A percentile compares a stretch with the other conserved stretches of the same genome.
phyloP scores from a whole-genome alignment of 2,888 invertebrate genomes.

The Sarcophaga carnaria region DNA sequence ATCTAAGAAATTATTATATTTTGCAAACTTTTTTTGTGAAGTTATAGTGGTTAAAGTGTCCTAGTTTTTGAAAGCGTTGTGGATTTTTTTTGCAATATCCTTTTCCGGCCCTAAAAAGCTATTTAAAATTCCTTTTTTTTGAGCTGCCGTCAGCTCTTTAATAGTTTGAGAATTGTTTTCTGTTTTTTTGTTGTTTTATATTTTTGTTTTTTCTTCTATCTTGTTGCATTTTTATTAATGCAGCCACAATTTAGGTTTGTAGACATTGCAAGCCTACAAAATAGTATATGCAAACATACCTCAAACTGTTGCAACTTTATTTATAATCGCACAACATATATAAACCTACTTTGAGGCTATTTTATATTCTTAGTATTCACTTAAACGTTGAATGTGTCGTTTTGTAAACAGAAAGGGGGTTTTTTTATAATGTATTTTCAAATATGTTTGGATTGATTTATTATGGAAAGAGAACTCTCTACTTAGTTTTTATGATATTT shows the following conservation, averaged over 20 bases:
- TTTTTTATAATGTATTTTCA: background rate
- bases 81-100: slow-evolving; percentile 44
- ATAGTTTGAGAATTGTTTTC: background rate
- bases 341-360: background rate
- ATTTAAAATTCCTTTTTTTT: slow-evolving; percentile 5
- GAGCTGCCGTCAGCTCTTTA: background rate
- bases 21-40: background rate
- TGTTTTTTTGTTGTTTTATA: too few relatives aligned
- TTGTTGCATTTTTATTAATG: background rate
- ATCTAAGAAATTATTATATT: slow-evolving; percentile 7
- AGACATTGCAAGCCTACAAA: background rate
- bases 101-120: slow-evolving; percentile 42
- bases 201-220: slow-evolving; percentile 3
- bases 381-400: background rate
- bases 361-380: background rate
- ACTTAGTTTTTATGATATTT: too few relatives aligned
- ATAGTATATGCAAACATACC: background rate
- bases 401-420: background rate
- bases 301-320: background rate
- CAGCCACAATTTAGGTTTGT: background rate
- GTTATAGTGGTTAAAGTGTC: slow-evolving; percentile 29
- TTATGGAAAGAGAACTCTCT: too few relatives aligned
- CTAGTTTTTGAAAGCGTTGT: slow-evolving; percentile 30
- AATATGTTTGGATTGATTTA: too few relatives aligned
- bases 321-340: background rate